These are phyloP conservation scores for Ciconia stormi DNA, from an alignment of 2,113 vertebrate genomes.

Conservation along the genomic window DNA sequence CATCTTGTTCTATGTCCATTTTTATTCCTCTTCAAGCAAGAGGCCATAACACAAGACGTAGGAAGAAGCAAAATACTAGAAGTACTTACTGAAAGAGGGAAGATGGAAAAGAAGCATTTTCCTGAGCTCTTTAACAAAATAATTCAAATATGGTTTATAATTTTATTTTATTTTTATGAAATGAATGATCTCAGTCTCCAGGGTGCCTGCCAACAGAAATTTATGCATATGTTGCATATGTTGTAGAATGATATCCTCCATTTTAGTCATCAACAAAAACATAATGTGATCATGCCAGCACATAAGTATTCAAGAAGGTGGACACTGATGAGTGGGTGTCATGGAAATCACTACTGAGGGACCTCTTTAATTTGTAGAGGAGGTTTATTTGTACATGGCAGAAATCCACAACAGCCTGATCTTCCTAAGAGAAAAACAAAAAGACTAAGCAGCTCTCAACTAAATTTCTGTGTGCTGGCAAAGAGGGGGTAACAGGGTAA, in stretches of 20 bases:
- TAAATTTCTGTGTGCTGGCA: background rate
- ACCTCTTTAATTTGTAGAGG: background rate
- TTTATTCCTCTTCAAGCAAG: background rate
- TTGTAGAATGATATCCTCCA: background rate
- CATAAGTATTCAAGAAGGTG: background rate
- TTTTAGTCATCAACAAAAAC: background rate
- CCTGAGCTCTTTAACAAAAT: background rate
- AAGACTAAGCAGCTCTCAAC: background rate
- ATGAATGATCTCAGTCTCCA: background rate
- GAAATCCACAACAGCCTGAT: background rate
- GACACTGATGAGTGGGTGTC: background rate
- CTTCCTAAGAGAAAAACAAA: background rate
- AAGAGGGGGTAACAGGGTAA: background rate
- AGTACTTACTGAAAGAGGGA: background rate
- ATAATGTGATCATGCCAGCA: background rate
- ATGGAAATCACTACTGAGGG: background rate
- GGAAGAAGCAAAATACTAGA: background rate
- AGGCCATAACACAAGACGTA: fast-evolving
- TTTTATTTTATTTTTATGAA: background rate
- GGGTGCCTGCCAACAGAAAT: background rate
- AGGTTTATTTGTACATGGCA: background rate
- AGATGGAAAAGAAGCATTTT: background rate
- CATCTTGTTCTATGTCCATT: background rate
- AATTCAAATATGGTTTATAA: background rate
- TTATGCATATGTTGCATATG: background rate